phyloP scores from a whole-genome alignment of 2,797 vertebrate genomes.

The Hydrolagus colliei region DNA sequence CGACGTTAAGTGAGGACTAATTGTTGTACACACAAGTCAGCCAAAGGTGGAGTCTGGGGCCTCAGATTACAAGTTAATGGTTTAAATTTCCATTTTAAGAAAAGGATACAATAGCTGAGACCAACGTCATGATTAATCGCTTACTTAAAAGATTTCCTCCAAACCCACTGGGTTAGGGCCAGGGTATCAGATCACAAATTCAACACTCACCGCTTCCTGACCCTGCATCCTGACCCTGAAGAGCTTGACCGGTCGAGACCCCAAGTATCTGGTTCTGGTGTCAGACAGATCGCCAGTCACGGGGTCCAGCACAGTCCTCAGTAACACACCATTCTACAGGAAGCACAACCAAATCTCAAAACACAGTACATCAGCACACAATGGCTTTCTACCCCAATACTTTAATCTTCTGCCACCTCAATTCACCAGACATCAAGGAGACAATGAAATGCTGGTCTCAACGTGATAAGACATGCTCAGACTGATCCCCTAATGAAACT shows the following conservation, averaged over 20 bases:
- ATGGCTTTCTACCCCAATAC: neutral
- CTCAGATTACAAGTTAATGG: no score
- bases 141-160: no score
- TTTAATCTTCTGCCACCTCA: neutral
- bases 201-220: slow-evolving; percentile 83
- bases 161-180: no score
- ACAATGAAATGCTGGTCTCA: no score
- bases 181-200: neutral
- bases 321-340: slow-evolving; percentile 81
- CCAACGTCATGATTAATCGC: no score
- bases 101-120: slow-evolving; percentile 31
- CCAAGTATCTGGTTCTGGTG: slow-evolving; percentile 88
- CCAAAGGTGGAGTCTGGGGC: no score
- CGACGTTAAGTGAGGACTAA: no score
- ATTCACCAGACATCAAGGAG: no score
- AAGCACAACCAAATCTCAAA: neutral
- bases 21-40: no score
- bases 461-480: no score
- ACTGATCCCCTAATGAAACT: no score
- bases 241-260: slow-evolving; percentile 91
- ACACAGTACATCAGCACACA: neutral
- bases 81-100: no score
- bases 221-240: slow-evolving; percentile 96
- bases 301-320: slow-evolving; percentile 88
- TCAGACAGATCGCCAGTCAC: slow-evolving; percentile 92